Evolutionary conservation across 2,113 vertebrate genomes (phyloP), one percentile per base, ranked within the genome.

Genomic region (Anarhynchus alexandrinus): DNA sequence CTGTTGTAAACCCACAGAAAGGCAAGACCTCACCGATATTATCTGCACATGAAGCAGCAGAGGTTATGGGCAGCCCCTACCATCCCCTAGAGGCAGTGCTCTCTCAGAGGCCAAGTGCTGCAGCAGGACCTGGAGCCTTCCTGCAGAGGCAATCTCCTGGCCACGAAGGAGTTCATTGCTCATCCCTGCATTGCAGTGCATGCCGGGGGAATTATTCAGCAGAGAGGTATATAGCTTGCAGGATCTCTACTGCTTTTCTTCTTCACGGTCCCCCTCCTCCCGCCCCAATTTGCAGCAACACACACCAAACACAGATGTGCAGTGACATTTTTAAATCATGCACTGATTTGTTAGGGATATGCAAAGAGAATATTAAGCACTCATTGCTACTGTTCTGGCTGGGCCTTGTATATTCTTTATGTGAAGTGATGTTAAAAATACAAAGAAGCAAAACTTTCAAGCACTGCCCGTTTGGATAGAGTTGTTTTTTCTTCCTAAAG

Each of bases 321-420:
- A 74, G 78, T 84, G 89, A 84, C 92, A 91, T 97, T 92, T 96
- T 88, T 23, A 65, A 94, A 82, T 72, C 38, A 57, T 38, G 73
- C 65, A 77, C 72, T 69, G 64, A 88, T 92, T 84, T 90, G 58
- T 85, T 94, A 64, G 91, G 81, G 34, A 80, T 90, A 74, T 69
- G 81, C 81, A 88, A 77, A 90, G 40, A 61, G 67, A 78, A 94
- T 80, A 66, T 93, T 88, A 88, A 93, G 42, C n/a, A 36, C 49
- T 74, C 55, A 26, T 12, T 66, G 76, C 57, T 82, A 25, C 78
- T 6, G 8, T 87, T 89, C 40, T 32, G 52, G 25, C 47, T 15
- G 29, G 15, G n/a, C 54, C 66, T 86, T 59, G 15, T 62, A 38
- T 88, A 95, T 91, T 87, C 61, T 76, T 82, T 30, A 18, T 62